phyloP scores from a whole-genome alignment of 35 echinoderm and acorn worm species.

The Strongylocentrotus purpuratus region DNA sequence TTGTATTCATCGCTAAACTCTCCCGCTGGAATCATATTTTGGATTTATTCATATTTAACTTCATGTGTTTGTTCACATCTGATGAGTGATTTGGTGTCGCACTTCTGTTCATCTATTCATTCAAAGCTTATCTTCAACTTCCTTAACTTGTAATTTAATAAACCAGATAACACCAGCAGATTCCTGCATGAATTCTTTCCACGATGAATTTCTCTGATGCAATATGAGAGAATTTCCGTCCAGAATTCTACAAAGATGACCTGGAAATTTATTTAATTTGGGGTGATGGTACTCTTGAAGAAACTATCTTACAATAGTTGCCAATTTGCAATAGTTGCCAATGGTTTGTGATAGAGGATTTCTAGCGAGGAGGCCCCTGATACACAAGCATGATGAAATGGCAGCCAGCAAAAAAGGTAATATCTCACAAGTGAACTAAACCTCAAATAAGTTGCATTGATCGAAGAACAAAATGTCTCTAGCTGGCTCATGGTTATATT shows the following conservation, averaged over 20 bases:
- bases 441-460: no score
- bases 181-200: not conserved
- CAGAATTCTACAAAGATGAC: not conserved
- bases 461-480: no score
- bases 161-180: not conserved
- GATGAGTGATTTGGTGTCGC: not conserved
- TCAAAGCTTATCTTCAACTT: not conserved
- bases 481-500: not conserved
- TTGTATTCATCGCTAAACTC: not conserved
- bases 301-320: not conserved
- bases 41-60: not conserved
- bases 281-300: not conserved
- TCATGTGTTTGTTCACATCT: not conserved
- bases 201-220: not conserved
- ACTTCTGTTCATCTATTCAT: not conserved
- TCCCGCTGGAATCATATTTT: not conserved
- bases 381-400: slow-evolving; percentile 86
- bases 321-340: slow-evolving; percentile 39
- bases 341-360: slow-evolving; percentile 50
- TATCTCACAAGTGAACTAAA: not conserved
- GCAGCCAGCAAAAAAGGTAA: slow-evolving; percentile 85
- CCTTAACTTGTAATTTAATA: not conserved
- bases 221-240: not conserved
- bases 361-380: slow-evolving; percentile 34
- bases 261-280: not conserved